Evolutionary conservation across 2,888 invertebrate genomes (phyloP).

Genomic region (Ethmia dodecea): DNA sequence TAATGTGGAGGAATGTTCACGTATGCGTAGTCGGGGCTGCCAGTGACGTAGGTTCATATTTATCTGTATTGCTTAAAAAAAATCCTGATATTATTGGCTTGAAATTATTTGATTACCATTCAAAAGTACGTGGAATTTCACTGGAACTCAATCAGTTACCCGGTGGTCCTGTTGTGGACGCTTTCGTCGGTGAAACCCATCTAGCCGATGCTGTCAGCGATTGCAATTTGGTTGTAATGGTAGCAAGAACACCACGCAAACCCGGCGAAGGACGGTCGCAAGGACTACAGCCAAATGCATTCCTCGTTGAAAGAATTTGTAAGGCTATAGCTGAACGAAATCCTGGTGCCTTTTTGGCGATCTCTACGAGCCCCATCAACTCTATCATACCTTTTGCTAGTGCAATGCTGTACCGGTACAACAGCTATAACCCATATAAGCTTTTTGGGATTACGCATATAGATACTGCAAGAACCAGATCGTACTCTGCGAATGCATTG

Average conservation of each 20-base stretch:
- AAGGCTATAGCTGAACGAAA: constrained; percentile 39
- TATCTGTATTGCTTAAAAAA: constrained; percentile 43
- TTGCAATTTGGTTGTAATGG: constrained; percentile 43
- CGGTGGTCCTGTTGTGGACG: constrained; percentile 32
- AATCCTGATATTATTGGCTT: constrained; percentile 39
- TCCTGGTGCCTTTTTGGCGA: constrained; percentile 42
- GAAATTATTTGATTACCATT: constrained; percentile 43
- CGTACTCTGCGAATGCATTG: constrained; percentile 34
- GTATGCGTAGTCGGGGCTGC: constrained; percentile 48
- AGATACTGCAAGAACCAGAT: constrained; percentile 38
- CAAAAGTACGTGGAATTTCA: constrained; percentile 35
- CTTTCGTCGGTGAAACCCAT: constrained; percentile 29
- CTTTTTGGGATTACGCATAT: constrained; percentile 52
- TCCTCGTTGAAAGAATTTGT: constrained; percentile 37
- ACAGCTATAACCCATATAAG: constrained; percentile 44
- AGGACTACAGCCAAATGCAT: constrained; percentile 45
- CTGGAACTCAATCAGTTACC: constrained; percentile 41
- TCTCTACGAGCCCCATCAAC: constrained; percentile 51
- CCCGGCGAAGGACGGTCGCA: constrained; percentile 34
- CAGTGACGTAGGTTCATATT: constrained; percentile 41
- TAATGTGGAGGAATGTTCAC: constrained; percentile 43
- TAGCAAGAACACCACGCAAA: constrained; percentile 33
- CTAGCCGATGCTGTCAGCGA: constrained; percentile 31
- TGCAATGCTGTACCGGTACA: constrained; percentile 35
- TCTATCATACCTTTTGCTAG: constrained; percentile 50